A percentile compares a stretch with the other conserved stretches of the same genome.
Conservation (phyloP, 2,797 vertebrate species). For the Sphenopsis melanotis region DNA sequence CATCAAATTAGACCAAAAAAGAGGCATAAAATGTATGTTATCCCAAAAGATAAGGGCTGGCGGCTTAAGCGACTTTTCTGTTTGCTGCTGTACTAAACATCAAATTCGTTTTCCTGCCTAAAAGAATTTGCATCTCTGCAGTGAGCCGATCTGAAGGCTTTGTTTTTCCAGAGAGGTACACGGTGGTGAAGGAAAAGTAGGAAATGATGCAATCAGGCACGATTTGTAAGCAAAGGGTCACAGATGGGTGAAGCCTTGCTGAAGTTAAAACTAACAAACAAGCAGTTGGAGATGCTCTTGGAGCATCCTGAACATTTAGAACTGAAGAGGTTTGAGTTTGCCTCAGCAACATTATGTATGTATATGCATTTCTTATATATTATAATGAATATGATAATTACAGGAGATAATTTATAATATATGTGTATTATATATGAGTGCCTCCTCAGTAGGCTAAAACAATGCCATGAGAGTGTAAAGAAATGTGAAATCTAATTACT, state of each 20-base stretch:
- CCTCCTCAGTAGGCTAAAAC: constrained; percentile 39
- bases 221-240: not conserved
- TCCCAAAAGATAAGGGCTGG: not conserved
- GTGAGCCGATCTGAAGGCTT: not conserved
- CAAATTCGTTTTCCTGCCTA: not conserved
- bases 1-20: constrained; percentile 28
- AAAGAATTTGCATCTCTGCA: constrained; percentile 38
- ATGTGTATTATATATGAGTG: constrained; percentile 29
- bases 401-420: constrained; percentile 34
- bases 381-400: constrained; percentile 46
- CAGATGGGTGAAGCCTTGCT: not conserved
- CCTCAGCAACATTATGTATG: not conserved
- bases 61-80: not conserved
- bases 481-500: constrained; percentile 63
- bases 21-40: constrained; percentile 32
- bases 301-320: not conserved
- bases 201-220: not conserved
- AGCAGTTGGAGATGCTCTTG: not conserved
- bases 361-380: not conserved
- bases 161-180: not conserved
- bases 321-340: not conserved
- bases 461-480: constrained; percentile 48
- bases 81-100: constrained; percentile 18
- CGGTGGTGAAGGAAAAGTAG: not conserved
- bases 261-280: constrained; percentile 13